Conservation (phyloP, 2,113 vertebrate genomes). For the Syrmaticus mikado region DNA sequence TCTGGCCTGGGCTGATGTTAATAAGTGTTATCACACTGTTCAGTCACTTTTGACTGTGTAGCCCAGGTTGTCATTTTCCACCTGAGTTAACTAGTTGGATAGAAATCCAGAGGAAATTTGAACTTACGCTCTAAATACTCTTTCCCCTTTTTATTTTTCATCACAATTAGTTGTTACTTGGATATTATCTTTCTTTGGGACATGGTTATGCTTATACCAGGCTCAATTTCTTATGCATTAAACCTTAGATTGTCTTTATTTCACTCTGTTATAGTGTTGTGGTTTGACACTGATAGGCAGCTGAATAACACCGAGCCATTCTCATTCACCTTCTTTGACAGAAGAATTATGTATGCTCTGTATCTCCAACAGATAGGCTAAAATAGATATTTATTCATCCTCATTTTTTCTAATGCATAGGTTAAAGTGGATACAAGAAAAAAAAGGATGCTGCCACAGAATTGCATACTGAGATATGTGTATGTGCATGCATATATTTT, state of each 20-base stretch:
- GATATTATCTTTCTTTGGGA: not conserved
- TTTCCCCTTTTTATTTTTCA: not conserved
- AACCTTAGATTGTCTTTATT: not conserved
- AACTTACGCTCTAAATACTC: not conserved
- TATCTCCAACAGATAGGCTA: not conserved
- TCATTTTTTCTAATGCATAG: not conserved
- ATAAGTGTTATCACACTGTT: not conserved
- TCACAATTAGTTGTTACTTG: not conserved
- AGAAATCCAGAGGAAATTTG: not conserved
- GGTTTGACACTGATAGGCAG: not conserved
- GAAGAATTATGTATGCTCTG: not conserved
- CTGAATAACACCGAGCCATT: not conserved
- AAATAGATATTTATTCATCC: not conserved
- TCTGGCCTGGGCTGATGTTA: not conserved
- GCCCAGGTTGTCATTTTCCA: not conserved
- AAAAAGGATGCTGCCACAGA: not conserved
- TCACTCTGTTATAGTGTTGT: not conserved
- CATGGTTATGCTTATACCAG: not conserved
- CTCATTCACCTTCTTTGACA: not conserved
- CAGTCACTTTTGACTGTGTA: not conserved
- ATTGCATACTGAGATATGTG: not conserved
- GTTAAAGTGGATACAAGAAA: not conserved
- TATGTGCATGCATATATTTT: not conserved
- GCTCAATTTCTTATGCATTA: accelerated
- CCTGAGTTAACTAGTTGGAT: not conserved